Conservation (phyloP, 2,888 invertebrate species). For the Caenorhabditis zanzibari region DNA sequence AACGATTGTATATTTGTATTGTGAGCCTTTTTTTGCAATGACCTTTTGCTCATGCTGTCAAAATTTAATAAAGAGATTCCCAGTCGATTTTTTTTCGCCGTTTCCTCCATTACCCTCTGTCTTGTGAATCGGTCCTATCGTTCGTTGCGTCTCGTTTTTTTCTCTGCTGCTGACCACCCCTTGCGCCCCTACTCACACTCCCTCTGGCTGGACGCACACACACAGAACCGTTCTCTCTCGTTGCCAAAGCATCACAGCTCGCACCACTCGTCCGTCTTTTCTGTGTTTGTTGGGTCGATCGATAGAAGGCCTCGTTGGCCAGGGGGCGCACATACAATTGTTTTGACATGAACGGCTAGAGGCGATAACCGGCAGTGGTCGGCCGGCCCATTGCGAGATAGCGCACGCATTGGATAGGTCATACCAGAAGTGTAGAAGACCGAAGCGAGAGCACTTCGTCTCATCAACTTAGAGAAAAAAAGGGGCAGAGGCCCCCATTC, state of each 20-base stretch:
- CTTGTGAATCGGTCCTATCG: slow-evolving; percentile 41
- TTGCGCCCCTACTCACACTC: background rate
- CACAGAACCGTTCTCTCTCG: slow-evolving; percentile 52
- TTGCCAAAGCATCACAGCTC: slow-evolving; percentile 58
- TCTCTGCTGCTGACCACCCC: slow-evolving; percentile 47
- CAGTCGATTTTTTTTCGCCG: slow-evolving; percentile 6
- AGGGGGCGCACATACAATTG: slow-evolving; percentile 54
- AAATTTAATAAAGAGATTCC: slow-evolving; percentile 13
- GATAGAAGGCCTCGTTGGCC: slow-evolving; percentile 21
- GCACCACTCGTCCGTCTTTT: slow-evolving; percentile 14
- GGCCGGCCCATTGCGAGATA: slow-evolving; percentile 34
- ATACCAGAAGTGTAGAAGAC: background rate
- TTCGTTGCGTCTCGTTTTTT: slow-evolving; percentile 55
- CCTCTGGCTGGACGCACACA: background rate
- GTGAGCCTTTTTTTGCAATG: background rate
- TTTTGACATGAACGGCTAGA: slow-evolving; percentile 58
- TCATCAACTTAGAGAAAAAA: background rate
- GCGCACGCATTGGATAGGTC: slow-evolving; percentile 39
- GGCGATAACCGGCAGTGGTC: slow-evolving; percentile 42
- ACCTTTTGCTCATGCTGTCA: slow-evolving; percentile 3
- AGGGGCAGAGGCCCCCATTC: slow-evolving; percentile 6
- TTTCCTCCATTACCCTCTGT: slow-evolving; percentile 13
- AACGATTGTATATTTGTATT: too few relatives aligned
- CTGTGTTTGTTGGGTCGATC: slow-evolving; percentile 57
- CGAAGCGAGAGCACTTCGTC: slow-evolving; percentile 13